These are phyloP conservation scores for Toxotes chatareus DNA, from an alignment of 2,113 vertebrate genomes.

Conservation along the genomic window DNA sequence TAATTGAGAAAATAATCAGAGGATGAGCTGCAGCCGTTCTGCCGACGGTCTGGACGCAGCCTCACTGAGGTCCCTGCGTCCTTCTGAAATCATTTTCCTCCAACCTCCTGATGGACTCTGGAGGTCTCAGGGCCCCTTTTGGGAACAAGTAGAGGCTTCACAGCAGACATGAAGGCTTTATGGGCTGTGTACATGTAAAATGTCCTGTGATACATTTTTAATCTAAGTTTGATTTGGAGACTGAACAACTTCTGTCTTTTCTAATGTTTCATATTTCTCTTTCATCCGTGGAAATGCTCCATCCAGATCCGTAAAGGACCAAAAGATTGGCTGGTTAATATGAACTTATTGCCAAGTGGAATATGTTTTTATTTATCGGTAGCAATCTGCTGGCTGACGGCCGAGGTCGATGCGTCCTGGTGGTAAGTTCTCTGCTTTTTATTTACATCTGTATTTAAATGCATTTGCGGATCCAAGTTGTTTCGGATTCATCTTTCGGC, in stretches of 20 bases:
- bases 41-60: too few species aligned
- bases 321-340: conserved; percentile 83
- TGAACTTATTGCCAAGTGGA: conserved; percentile 91
- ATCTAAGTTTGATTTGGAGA: conserved; percentile 6
- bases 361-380: conserved; percentile 89
- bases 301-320: conserved; percentile 72
- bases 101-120: conserved; percentile 16
- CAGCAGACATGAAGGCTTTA: conserved; percentile 35
- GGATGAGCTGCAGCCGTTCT: too few species aligned
- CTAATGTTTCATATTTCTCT: conserved; percentile 17
- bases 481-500: too few species aligned
- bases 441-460: background rate
- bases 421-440: conserved; percentile 86
- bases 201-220: background rate
- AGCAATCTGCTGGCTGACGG: conserved; percentile 87
- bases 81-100: too few species aligned
- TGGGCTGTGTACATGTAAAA: conserved; percentile 55
- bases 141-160: conserved; percentile 36
- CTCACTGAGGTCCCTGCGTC: too few species aligned
- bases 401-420: conserved; percentile 93
- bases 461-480: background rate
- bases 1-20: background rate
- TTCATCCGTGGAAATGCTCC: conserved; percentile 64
- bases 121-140: conserved; percentile 22
- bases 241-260: background rate